Evolutionary conservation across 2,888 invertebrate species (phyloP), one percentile per base, ranked within the genome.

Genomic region (Yponomeuta malinellus): DNA sequence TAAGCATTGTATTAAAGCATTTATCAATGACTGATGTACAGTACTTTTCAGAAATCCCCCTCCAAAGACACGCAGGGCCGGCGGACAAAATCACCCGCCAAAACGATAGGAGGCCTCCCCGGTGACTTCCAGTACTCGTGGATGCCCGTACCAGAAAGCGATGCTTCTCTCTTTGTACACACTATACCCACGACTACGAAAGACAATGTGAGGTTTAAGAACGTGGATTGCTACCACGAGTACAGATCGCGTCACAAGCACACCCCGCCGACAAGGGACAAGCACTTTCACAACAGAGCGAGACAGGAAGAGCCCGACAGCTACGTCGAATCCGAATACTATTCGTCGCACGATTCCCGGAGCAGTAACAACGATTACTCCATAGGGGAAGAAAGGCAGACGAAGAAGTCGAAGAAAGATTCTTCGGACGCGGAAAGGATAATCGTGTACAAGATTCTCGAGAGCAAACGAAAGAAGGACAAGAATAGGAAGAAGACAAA

Each of bases 91-190:
- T 67, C 67, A 8, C 37, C 37, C 12, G n/a, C 15, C 43, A 67
- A 67, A 48, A 83, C 87, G 73, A 86, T 81, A 71, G 86, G 89
- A 79, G 31, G 23, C 5, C 29, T 59, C 52, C 75, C 72, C 33
- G 79, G 78, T 71, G 84, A 88, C 72, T 83, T 86, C 67, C 83
- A 89, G 74, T 92, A 91, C 73, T 89, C 91, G 10, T 92, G 91
- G 91, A 87, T 91, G 88, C 91, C 91, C 6, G 88, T 90, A 1
- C 92, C 91, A 0, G 91, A 91, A n/a, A 79, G 85, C 68, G 90
- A 90, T 70, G 79, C 80, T 2, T 86, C 81, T 70, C 81, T 90
- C 1, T 87, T 86, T 10, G 81, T 90, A 12, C 92, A 91, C 73
- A 84, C 88, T 2, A 85, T 91, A 75, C 87, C 90, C 1, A 87